These are phyloP conservation scores for Sphenodon punctatus DNA, from an alignment of 2,797 vertebrate species.

Conservation along the genomic window DNA sequence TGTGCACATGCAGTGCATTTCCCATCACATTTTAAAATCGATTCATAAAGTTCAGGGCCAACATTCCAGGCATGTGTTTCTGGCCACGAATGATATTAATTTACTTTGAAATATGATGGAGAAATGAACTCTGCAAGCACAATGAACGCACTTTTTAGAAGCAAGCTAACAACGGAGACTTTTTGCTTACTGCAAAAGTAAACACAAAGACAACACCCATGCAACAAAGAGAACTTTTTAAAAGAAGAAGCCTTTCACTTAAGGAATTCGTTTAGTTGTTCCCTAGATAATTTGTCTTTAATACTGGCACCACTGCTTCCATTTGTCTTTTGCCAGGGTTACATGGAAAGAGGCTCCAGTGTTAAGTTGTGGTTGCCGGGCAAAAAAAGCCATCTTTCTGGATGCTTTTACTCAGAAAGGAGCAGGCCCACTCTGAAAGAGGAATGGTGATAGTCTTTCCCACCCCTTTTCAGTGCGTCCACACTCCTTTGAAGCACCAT, in stretches of 20 bases:
- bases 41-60: constrained; percentile 67
- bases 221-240: constrained; percentile 62
- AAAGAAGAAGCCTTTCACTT: constrained; percentile 61
- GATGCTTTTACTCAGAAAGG: too few species aligned
- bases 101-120: constrained; percentile 57
- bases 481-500: too few species aligned
- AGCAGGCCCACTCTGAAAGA: too few species aligned
- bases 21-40: constrained; percentile 57
- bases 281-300: constrained; percentile 52
- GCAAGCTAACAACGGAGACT: constrained; percentile 38
- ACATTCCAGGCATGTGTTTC: constrained; percentile 35
- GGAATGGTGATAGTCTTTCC: too few species aligned
- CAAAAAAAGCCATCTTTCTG: constrained; percentile 40
- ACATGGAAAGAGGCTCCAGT: constrained; percentile 45
- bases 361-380: too few species aligned
- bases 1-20: constrained; percentile 55
- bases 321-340: constrained; percentile 67
- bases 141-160: constrained; percentile 57
- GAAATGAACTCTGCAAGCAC: constrained; percentile 44
- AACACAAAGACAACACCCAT: constrained; percentile 61
- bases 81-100: constrained; percentile 56
- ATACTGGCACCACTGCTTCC: constrained; percentile 50
- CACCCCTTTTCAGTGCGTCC: too few species aligned
- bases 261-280: constrained; percentile 39
- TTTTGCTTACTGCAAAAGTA: constrained; percentile 69